phyloP scores from a whole-genome alignment of 2,797 vertebrate genomes.

The Acipenser oxyrinchus region DNA sequence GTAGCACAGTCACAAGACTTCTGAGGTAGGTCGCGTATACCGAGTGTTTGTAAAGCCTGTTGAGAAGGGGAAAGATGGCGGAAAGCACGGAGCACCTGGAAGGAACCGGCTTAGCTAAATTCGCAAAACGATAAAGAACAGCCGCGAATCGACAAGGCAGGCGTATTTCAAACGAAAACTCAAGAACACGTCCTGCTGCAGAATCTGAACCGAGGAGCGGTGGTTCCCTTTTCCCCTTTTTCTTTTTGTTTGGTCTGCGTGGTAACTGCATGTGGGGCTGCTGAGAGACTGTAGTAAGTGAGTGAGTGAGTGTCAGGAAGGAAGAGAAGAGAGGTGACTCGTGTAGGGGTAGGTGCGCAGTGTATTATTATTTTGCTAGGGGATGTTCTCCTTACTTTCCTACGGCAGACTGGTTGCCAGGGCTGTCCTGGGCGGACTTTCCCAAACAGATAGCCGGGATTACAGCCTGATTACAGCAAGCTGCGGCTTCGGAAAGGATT shows the following conservation, averaged over 20 bases:
- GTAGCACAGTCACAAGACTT: constrained; percentile 61
- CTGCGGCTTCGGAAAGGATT: constrained; percentile 94
- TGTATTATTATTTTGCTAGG: constrained; percentile 45
- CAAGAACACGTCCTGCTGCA: too few relatives aligned
- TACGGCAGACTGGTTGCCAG: constrained; percentile 90
- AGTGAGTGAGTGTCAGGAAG: constrained; percentile 39
- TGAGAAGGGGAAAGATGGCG: constrained; percentile 31
- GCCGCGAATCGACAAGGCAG: constrained; percentile 37
- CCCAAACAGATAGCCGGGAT: constrained; percentile 90
- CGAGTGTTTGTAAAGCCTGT: constrained; percentile 9
- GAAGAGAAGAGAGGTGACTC: constrained; percentile 52
- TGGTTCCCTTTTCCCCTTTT: too few relatives aligned
- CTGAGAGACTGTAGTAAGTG: constrained; percentile 26
- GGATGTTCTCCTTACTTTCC: constrained; percentile 93
- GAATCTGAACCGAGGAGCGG: too few relatives aligned
- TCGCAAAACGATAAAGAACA: constrained; percentile 18
- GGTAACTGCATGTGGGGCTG: constrained; percentile 18
- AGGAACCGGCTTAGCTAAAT: neutral
- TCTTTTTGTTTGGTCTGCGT: constrained; percentile 25
- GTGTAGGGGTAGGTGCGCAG: too few relatives aligned
- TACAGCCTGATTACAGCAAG: constrained; percentile 92
- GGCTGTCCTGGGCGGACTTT: constrained; percentile 90
- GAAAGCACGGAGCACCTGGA: neutral
- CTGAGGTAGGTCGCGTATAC: constrained; percentile 5
- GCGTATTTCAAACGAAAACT: constrained; percentile 2